A percentile compares a stretch with the other conserved stretches of the same genome.
These are phyloP conservation scores for Ascaphus truei DNA, from an alignment of 2,113 vertebrate genomes.

Conservation along the genomic window DNA sequence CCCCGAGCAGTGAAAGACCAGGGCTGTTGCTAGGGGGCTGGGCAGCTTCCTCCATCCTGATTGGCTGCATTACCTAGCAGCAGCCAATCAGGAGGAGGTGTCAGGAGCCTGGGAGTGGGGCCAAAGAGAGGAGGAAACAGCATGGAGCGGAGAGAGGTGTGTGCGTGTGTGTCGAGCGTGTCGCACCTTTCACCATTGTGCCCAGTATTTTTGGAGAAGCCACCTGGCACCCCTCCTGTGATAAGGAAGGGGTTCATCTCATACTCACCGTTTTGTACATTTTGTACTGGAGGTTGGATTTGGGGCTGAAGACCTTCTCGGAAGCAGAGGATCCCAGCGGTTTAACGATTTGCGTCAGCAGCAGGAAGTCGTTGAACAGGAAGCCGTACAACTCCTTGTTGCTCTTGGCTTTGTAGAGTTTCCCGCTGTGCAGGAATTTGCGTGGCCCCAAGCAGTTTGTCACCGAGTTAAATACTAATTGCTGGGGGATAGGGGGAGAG, in stretches of 20 bases:
- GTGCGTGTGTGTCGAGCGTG: too few species aligned
- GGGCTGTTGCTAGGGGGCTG: too few species aligned
- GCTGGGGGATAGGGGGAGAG: conserved; percentile 73
- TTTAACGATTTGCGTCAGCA: conserved; percentile 93
- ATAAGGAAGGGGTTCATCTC: not conserved
- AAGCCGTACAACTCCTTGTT: conserved; percentile 97
- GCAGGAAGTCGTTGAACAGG: conserved; percentile 98
- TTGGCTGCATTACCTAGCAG: too few species aligned
- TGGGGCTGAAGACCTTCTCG: conserved; percentile 95
- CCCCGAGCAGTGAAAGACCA: too few species aligned
- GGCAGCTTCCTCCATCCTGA: too few species aligned
- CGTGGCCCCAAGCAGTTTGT: conserved; percentile 97
- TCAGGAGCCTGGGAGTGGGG: too few species aligned
- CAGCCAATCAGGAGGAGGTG: too few species aligned
- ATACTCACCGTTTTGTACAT: conserved; percentile 96
- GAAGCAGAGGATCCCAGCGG: conserved; percentile 85
- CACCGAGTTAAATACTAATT: conserved; percentile 98
- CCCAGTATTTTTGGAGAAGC: fast-evolving
- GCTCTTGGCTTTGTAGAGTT: conserved; percentile 97
- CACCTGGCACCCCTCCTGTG: not conserved
- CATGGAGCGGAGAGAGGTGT: too few species aligned
- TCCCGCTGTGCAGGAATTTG: conserved; percentile 97
- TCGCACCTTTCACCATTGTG: too few species aligned
- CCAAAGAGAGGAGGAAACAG: too few species aligned
- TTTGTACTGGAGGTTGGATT: conserved; percentile 95